Percentiles rank a stretch among this genome's conserved stretches.
These are phyloP conservation scores for Colletes gigas DNA, from an alignment of 1,140 invertebrate species.

Conservation along the genomic window DNA sequence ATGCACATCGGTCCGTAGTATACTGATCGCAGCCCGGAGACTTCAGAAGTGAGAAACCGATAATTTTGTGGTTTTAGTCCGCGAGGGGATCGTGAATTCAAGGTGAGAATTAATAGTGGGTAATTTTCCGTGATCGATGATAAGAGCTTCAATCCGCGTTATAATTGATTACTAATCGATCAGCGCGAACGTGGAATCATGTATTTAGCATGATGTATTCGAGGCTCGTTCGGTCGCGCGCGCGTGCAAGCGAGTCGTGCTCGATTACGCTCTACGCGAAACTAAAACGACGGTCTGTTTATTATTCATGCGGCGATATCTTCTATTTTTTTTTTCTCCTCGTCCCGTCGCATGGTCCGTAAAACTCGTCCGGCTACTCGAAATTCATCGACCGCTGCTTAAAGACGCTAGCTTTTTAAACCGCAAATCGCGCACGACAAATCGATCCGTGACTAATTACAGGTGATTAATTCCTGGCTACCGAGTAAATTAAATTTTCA, in stretches of 20 bases:
- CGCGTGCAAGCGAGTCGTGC: not conserved
- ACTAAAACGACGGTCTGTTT: not conserved
- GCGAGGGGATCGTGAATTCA: not conserved
- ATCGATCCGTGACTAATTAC: not conserved
- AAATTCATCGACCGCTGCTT: not conserved
- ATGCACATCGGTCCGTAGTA: not conserved
- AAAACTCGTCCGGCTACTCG: not conserved
- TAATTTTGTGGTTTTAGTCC: not conserved
- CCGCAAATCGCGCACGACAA: not conserved
- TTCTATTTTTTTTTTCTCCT: not conserved
- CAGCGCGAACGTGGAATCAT: not conserved
- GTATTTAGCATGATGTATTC: slow-evolving; percentile 6
- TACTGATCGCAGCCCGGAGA: too few relatives aligned
- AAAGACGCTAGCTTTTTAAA: not conserved
- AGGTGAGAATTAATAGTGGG: slow-evolving; percentile 16
- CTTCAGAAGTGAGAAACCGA: not conserved
- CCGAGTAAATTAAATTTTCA: not conserved
- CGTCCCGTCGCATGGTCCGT: not conserved
- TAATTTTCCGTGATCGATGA: slow-evolving; percentile 8
- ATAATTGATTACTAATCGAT: not conserved
- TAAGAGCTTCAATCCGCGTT: not conserved
- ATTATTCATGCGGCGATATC: not conserved
- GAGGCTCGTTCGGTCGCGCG: not conserved
- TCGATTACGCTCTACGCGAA: too few relatives aligned
- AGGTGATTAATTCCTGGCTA: not conserved